Conservation (phyloP, 2,113 vertebrate genomes). For the Dissostichus mawsoni region DNA sequence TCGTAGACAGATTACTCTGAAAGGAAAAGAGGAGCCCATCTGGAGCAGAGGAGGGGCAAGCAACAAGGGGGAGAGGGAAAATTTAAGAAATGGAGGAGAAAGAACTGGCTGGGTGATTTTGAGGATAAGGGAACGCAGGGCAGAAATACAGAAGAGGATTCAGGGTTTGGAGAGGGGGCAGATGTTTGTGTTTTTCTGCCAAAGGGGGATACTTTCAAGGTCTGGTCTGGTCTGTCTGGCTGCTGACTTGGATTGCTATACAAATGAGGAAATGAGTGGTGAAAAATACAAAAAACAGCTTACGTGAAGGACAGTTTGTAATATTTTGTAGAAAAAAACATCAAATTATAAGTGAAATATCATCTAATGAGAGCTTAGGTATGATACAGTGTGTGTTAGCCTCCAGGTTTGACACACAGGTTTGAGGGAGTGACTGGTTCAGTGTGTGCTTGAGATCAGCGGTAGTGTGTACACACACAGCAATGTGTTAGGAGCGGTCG, state of each 20-base stretch:
- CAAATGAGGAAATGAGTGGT: slow-evolving; percentile 16
- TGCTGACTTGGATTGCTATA: background rate
- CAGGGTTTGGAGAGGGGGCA: slow-evolving; percentile 2
- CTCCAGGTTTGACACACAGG: too few relatives aligned
- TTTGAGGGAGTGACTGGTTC: background rate
- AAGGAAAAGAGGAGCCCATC: slow-evolving; percentile 60
- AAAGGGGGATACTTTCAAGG: slow-evolving; percentile 35
- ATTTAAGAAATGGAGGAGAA: slow-evolving; percentile 62
- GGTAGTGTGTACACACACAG: slow-evolving; percentile 37
- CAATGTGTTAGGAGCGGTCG: slow-evolving; percentile 43
- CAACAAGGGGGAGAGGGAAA: slow-evolving; percentile 27
- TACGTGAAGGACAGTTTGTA: slow-evolving; percentile 12
- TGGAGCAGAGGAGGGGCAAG: slow-evolving; percentile 43
- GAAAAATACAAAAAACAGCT: background rate
- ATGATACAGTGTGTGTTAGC: background rate
- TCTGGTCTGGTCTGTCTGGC: background rate
- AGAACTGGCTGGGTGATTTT: slow-evolving; percentile 35
- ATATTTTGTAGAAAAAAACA: background rate
- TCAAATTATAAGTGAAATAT: background rate
- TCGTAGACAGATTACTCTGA: slow-evolving; percentile 47
- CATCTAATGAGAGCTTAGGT: background rate
- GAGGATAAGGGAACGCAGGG: slow-evolving; percentile 40
- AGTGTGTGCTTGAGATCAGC: slow-evolving; percentile 35
- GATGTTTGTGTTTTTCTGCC: slow-evolving; percentile 43
- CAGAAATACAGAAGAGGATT: slow-evolving; percentile 15